These are phyloP conservation scores for Cinara cedri DNA, from an alignment of 2,888 invertebrate species.

Conservation along the genomic window DNA sequence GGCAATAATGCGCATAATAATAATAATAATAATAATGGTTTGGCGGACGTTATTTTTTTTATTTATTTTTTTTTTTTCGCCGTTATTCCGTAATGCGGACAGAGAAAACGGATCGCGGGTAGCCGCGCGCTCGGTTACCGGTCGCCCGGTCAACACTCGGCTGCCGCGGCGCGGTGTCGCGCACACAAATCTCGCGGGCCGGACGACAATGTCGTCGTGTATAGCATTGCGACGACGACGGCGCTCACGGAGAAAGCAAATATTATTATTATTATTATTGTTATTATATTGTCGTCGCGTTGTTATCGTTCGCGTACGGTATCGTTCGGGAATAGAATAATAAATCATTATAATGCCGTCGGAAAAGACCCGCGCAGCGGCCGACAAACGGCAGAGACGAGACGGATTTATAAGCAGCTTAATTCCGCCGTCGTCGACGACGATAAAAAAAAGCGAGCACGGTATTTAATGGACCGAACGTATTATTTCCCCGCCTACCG, in stretches of 20 bases:
- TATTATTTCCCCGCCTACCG: conserved; percentile 17
- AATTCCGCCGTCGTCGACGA: not conserved
- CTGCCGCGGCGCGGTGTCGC: not conserved
- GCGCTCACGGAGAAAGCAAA: conserved; percentile 11
- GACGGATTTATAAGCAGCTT: conserved; percentile 40
- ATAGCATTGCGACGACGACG: no score
- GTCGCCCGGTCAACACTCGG: no score
- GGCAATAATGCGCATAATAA: no score
- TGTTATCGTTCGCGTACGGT: no score
- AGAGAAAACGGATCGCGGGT: conserved; percentile 3
- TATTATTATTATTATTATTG: conserved; percentile 3
- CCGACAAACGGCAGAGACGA: not conserved
- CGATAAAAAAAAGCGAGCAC: not conserved
- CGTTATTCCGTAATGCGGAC: not conserved
- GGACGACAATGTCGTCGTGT: conserved; percentile 1
- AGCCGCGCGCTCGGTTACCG: not conserved
- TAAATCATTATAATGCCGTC: no score
- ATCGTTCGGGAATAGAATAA: no score
- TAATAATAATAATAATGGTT: no score
- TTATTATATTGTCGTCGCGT: not conserved
- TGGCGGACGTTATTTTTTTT: no score
- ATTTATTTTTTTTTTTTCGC: no score
- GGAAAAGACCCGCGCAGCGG: not conserved
- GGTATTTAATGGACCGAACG: conserved; percentile 14
- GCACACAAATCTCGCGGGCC: conserved; percentile 36